phyloP scores from a whole-genome alignment of 2,888 invertebrate genomes.

The Daptonema setosum region DNA sequence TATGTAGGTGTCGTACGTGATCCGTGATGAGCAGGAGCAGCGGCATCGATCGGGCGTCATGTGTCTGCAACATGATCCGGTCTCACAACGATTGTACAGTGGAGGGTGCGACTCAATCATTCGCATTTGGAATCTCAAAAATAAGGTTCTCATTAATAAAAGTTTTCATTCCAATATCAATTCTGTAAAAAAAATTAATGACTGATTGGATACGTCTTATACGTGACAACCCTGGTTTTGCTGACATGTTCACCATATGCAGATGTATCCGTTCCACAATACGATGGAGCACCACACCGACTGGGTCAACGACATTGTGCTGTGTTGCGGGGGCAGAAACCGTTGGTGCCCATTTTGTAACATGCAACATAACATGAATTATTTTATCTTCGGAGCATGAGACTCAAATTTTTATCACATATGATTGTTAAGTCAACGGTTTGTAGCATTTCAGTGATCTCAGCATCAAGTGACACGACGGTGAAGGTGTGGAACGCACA shows the following conservation, averaged over 20 bases:
- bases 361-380: no score
- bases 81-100: slow-evolving; percentile 66
- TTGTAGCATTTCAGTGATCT: slow-evolving; percentile 76
- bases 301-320: slow-evolving; percentile 96
- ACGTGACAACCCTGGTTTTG: no score
- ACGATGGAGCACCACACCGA: slow-evolving; percentile 99
- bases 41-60: slow-evolving; percentile 85
- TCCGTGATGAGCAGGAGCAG: slow-evolving; percentile 80
- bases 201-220: slow-evolving; percentile 8
- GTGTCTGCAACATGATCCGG: slow-evolving; percentile 73
- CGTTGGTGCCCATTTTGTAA: slow-evolving; percentile 38
- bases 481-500: slow-evolving; percentile 99
- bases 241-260: no score
- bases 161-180: not conserved
- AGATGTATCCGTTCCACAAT: slow-evolving; percentile 65
- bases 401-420: no score
- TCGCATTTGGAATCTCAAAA: slow-evolving; percentile 42
- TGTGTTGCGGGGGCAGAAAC: slow-evolving; percentile 87
- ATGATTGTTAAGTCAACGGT: no score
- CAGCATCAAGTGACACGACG: slow-evolving; percentile 94
- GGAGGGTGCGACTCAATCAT: slow-evolving; percentile 93
- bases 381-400: no score
- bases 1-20: slow-evolving; percentile 96
- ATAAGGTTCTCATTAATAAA: not conserved
- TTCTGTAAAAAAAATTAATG: not conserved